Base-by-base conservation (phyloP, 2,888 invertebrate genomes). In the Eupithecia vulgata region DNA sequence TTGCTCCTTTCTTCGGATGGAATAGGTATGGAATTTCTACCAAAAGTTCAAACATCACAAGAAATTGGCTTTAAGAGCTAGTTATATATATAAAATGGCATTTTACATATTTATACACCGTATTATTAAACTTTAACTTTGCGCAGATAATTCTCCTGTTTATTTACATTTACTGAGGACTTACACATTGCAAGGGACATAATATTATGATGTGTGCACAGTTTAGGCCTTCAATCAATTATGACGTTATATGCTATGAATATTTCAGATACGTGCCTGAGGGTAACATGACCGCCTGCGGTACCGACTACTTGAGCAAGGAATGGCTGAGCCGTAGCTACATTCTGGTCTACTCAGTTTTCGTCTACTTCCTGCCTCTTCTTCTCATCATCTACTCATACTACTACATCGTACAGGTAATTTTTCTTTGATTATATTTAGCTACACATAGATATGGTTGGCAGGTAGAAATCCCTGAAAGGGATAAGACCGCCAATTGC, bases 271-370 rank as follows among this genome's bases (percentile, higher is more conserved):
- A 98, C 88, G 98, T 98, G 65, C 98, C 98, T 8, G 98, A 98
- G 92, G 98, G 98, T 76, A 98, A 98, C 92, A 97, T 98, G 96
- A 98, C 98, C 62, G 97, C 98, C 48, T 98, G 98, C 86, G 98
- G 98, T 73, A 98, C 98, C 71, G 98, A 98, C 89, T 98, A 98
- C 88, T 94, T 98, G 81, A 95, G 90, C 89, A 96, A 96, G 90
- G 96, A 96, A 78, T 96, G 96, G 96, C 83, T 96, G 79, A 97
- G 97, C 91, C 95, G 96, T 80, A 97, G 97, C 84, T 98, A 98
- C 94, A 96, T 98, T 84, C 91, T 97, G 67, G 92, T 96, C 78
- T 98, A 98, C 90, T 96, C 96, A 17, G 87, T 96, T 75, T 97
- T 97, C 87, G 96, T 96, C 64, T 98, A 97, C 92, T 97, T 96